These are phyloP conservation scores for Eupithecia dodoneata DNA, from an alignment of 2,888 invertebrate genomes.

Conservation along the genomic window DNA sequence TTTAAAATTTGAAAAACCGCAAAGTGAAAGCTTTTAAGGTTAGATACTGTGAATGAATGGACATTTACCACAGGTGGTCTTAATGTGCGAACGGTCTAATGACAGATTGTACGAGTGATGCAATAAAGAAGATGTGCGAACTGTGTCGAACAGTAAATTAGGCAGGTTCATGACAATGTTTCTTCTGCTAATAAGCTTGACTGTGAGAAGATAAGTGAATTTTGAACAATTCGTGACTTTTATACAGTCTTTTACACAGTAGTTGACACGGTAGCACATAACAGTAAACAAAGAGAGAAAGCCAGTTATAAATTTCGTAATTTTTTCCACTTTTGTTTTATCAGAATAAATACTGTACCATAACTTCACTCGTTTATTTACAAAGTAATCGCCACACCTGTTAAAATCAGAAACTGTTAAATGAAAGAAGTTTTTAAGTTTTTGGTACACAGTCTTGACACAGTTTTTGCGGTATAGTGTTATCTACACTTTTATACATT, in stretches of 20 bases:
- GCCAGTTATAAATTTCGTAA: background rate
- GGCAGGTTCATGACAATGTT: conserved; percentile 15
- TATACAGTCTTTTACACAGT: background rate
- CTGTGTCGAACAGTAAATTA: conserved; percentile 19
- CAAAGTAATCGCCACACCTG: conserved; percentile 25
- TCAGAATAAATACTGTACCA: background rate
- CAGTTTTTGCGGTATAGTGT: conserved; percentile 12
- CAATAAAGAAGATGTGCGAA: conserved; percentile 37
- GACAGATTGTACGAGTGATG: conserved; percentile 35
- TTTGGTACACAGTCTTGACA: conserved; percentile 18
- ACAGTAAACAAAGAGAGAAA: background rate
- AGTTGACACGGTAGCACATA: background rate
- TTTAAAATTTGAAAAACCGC: conserved; percentile 66
- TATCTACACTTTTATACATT: conserved; percentile 1
- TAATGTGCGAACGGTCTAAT: conserved; percentile 49
- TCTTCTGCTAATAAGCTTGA: conserved; percentile 4
- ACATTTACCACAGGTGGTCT: conserved; percentile 48
- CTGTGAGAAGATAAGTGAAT: conserved; percentile 14
- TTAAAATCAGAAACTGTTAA: conserved; percentile 24
- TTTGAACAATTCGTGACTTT: background rate
- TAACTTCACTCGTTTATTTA: background rate
- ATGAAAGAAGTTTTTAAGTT: conserved; percentile 19
- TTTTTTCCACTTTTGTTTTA: background rate
- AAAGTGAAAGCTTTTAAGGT: conserved; percentile 61
- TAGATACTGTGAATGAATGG: conserved; percentile 49